Base-by-base conservation (phyloP, 2,113 vertebrate species). In the Todiramphus saurophagus region DNA sequence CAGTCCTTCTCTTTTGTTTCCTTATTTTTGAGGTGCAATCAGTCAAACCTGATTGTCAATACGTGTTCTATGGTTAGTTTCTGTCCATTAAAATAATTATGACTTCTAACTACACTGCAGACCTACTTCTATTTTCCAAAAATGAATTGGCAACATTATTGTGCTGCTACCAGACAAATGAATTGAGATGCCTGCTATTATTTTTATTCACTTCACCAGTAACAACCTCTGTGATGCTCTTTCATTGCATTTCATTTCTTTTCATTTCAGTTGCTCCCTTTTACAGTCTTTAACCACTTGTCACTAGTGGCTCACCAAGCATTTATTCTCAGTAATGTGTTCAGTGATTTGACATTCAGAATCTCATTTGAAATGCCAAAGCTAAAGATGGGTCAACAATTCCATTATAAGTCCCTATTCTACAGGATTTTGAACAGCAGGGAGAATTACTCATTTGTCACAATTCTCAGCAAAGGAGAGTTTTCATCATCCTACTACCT, bases 181-280 rank as follows among this genome's bases (percentile, higher is more conserved):
- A 75, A 28, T 48, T 44, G 63, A 95, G 31, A 44, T 55, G n/a
- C 37, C 90, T 44, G 60, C 86, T 91, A 41, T 90, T 76, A 79
- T 68, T 91, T 84, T 72, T 81, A 94, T 79, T 90, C 83, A 95
- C 67, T 70, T 92, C 46, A 62, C 56, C 73, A 83, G 78, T 60
- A 85, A 79, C 60, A 30, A 62, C 33, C 53, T 76, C 56, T 75
- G 50, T 33, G 39, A 69, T 80, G 62, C 23, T 93, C 55, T 89
- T 93, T 55, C 56, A 79, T 20, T 91, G 46, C 75, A 51, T 94
- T 95, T 88, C 1, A 88, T 87, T 84, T 83, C 27, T 77, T 96
- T 93, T 92, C 16, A 90, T 90, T 88, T 94, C 80, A 84, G 64
- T 56, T 94, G 77, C 17, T 97, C 66, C 59, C 60, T 96, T 95